Conservation (phyloP, 2,797 vertebrate species). For the Helicolenus hilgendorfi region DNA sequence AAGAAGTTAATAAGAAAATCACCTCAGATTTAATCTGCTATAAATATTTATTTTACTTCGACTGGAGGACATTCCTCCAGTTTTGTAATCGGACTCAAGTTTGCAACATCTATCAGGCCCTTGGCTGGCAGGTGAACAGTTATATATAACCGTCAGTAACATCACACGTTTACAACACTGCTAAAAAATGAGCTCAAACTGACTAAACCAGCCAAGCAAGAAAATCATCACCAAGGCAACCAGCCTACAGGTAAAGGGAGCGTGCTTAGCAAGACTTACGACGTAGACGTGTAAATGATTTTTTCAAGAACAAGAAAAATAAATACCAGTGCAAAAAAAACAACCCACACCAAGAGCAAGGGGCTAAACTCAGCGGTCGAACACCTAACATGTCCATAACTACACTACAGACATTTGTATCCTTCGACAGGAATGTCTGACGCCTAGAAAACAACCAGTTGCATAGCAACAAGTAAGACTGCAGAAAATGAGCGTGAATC, state of each 20-base stretch:
- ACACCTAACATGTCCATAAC: conserved; percentile 69
- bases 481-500: conserved; percentile 76
- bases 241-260: conserved; percentile 9
- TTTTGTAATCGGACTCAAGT: background rate
- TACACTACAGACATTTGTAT: conserved; percentile 65
- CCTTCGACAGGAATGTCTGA: conserved; percentile 70
- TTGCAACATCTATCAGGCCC: background rate
- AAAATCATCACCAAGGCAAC: conserved; percentile 47
- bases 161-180: conserved; percentile 1
- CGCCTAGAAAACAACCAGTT: conserved; percentile 78
- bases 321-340: background rate
- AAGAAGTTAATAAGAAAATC: background rate
- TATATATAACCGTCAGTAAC: background rate
- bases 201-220: conserved; percentile 25
- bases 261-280: background rate
- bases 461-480: conserved; percentile 84
- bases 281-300: background rate
- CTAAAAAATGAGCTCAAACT: background rate
- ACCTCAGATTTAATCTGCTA: background rate
- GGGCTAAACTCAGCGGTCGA: conserved; percentile 13
- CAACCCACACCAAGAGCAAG: conserved; percentile 12
- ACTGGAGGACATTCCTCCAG: background rate
- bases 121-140: background rate
- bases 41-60: background rate
- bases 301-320: conserved; percentile 7